Base-by-base conservation (phyloP, 1,140 invertebrate species). In the Phortica variegata region DNA sequence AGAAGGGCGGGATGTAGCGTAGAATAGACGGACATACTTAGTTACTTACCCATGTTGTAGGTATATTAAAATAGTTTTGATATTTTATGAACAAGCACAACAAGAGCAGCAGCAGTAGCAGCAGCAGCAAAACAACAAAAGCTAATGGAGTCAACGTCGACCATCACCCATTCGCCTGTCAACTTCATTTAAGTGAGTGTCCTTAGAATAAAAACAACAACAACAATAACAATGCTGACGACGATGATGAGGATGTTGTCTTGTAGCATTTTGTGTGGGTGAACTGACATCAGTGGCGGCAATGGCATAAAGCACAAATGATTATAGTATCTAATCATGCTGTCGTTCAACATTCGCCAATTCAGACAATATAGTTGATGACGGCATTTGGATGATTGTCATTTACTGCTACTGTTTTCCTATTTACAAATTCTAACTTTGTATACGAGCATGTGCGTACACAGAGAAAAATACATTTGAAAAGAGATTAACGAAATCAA, bases 241-340 rank as follows among this genome's bases (percentile, higher is more conserved):
- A 33, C 19, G 43, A 47, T 17, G 26, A 16, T 13, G 33, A 21
- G 8, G 26, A n/a, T n/a, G n/a, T n/a, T n/a, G n/a, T n/a, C n/a
- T n/a, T n/a, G n/a, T n/a, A n/a, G n/a, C n/a, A n/a, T n/a, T n/a
- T n/a, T n/a, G n/a, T n/a, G n/a, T n/a, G n/a, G n/a, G n/a, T n/a
- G n/a, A n/a, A n/a, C 26, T 29, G 26, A 6, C 26, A 31, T 16
- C 6, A 37, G 43, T 15, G 33, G 5, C 33, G 16, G 13, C 38
- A 29, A 42, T 16, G 39, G 58, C 57, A 68, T 68, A 68, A 68
- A 68, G 68, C 63, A 60, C 65, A 69, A 69, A 69, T 69, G 65
- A 69, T 69, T 69, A 69, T 69, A 65, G 58, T 61, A 69, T 69
- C 65, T 69, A 69, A 69, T 69, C 65, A 69, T 69, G 65, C 65